These are phyloP conservation scores for Pelodiscus sinensis DNA, from an alignment of 2,113 vertebrate genomes.

Conservation along the genomic window DNA sequence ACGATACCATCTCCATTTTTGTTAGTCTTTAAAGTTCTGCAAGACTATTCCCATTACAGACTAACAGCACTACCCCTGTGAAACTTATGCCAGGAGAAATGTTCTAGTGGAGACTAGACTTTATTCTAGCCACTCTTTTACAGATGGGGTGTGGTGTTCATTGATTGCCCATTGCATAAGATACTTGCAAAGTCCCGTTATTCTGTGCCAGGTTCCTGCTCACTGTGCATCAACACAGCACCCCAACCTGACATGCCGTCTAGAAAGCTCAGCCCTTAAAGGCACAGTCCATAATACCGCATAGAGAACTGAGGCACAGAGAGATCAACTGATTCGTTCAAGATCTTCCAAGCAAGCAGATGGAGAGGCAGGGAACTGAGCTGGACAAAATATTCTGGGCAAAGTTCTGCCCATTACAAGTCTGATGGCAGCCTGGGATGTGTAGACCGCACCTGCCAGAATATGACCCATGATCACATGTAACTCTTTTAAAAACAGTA, in stretches of 20 bases:
- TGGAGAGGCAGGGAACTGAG: neutral
- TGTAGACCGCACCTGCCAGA: neutral
- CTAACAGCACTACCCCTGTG: too few relatives aligned
- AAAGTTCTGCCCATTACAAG: neutral
- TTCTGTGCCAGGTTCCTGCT: neutral
- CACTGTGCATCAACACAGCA: neutral
- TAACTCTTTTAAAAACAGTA: neutral
- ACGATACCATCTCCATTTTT: too few relatives aligned
- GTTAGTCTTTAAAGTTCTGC: too few relatives aligned
- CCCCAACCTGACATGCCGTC: neutral
- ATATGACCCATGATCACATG: neutral
- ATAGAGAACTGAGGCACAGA: neutral
- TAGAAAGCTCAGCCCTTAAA: neutral
- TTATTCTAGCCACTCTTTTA: neutral
- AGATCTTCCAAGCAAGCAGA: neutral
- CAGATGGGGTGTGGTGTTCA: neutral
- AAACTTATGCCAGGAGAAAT: neutral
- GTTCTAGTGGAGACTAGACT: neutral
- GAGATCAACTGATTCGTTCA: neutral
- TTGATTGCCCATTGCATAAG: neutral
- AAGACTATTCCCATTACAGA: too few relatives aligned
- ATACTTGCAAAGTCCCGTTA: neutral
- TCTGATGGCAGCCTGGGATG: neutral
- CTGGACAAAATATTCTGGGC: neutral
- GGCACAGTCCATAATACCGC: neutral